phyloP scores from a whole-genome alignment of 1,140 invertebrate genomes.

The Pachypsylla venusta region DNA sequence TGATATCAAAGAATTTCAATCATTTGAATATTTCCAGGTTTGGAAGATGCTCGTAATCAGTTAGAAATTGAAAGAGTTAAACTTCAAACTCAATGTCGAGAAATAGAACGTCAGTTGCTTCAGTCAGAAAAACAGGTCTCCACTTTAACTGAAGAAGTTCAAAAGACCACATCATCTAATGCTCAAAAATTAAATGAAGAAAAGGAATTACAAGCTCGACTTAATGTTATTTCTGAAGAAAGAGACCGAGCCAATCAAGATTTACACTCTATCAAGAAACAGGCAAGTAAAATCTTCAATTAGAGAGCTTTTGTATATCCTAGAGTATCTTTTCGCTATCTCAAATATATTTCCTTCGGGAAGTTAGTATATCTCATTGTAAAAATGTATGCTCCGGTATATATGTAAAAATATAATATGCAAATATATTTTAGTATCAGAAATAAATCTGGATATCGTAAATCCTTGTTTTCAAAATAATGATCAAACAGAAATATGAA shows the following conservation, averaged over 20 bases:
- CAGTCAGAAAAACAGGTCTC: constrained; percentile 47
- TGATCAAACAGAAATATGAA: no score
- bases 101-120: constrained; percentile 53
- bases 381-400: no score
- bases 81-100: constrained; percentile 52
- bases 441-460: no score
- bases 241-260: constrained; percentile 54
- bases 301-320: no score
- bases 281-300: constrained; percentile 34
- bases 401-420: no score
- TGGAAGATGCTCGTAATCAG: constrained; percentile 58
- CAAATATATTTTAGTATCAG: no score
- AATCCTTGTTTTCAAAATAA: no score
- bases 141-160: constrained; percentile 49
- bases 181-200: constrained; percentile 57
- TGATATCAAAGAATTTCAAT: no score
- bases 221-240: constrained; percentile 59
- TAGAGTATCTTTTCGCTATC: no score
- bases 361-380: no score
- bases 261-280: constrained; percentile 53
- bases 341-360: no score
- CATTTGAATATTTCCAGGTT: constrained; percentile 37
- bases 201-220: constrained; percentile 60
- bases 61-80: constrained; percentile 53
- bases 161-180: constrained; percentile 46